Evolutionary conservation across 1,140 invertebrate genomes (phyloP).

Genomic region (Scaptomyza montana): DNA sequence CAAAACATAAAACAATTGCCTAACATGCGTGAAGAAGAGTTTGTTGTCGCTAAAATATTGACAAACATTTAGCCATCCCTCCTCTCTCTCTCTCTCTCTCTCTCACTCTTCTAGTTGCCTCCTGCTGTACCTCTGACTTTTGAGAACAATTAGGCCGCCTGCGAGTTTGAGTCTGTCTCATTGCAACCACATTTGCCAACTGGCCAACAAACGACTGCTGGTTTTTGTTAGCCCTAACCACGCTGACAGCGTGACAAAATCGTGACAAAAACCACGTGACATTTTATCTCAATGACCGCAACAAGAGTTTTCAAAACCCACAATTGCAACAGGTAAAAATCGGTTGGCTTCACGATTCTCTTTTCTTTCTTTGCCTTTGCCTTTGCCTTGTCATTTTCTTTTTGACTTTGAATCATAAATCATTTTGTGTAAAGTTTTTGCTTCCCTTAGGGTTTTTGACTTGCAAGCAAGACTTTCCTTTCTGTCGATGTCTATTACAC

Average conservation of each 20-base stretch:
- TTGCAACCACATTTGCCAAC: conserved; percentile 19
- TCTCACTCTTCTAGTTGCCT: conserved; percentile 9
- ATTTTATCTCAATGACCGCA: conserved; percentile 83
- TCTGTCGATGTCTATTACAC: too few species aligned
- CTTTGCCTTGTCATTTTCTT: background rate
- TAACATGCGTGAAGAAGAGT: conserved; percentile 75
- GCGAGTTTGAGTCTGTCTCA: conserved; percentile 20
- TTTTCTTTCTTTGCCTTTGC: background rate
- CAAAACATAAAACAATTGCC: conserved; percentile 25
- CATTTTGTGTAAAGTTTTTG: conserved; percentile 3
- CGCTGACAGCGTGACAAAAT: conserved; percentile 83
- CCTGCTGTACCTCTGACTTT: conserved; percentile 35
- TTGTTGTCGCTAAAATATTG: conserved; percentile 77
- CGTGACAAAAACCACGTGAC: conserved; percentile 77
- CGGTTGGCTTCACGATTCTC: conserved; percentile 1
- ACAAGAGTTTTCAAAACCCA: conserved; percentile 31
- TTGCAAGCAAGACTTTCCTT: background rate
- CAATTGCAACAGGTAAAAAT: conserved; percentile 52
- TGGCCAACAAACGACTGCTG: conserved; percentile 38
- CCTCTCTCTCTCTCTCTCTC: background rate
- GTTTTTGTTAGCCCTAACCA: conserved; percentile 49
- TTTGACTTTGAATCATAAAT: conserved; percentile 37
- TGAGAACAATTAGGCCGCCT: conserved; percentile 67
- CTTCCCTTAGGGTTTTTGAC: background rate
- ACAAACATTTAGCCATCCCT: conserved; percentile 61